These are phyloP conservation scores for Mimumesa dahlbomi DNA, from an alignment of 2,888 invertebrate species.

Conservation along the genomic window DNA sequence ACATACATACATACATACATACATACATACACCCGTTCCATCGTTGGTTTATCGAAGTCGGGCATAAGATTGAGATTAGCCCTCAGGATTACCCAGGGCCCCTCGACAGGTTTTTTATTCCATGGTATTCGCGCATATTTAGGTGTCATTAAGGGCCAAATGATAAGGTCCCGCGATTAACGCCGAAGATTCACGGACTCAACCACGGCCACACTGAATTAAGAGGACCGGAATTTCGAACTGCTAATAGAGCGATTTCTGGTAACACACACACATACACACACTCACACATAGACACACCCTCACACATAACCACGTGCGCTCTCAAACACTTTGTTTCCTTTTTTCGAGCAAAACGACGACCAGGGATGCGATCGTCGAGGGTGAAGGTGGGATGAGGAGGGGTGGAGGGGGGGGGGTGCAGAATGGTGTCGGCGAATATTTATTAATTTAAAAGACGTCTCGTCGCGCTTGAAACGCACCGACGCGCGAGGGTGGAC, in stretches of 20 bases:
- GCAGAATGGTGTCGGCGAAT: constrained; percentile 43
- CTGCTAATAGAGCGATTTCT: constrained; percentile 63
- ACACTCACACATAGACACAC: too few species aligned
- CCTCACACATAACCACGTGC: too few species aligned
- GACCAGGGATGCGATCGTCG: not conserved
- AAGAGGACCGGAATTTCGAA: constrained; percentile 47
- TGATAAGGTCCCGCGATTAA: constrained; percentile 57
- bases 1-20: constrained; percentile 1
- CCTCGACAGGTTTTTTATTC: too few species aligned
- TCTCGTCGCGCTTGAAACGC: constrained; percentile 43
- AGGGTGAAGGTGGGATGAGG: not conserved
- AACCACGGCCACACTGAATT: constrained; percentile 43
- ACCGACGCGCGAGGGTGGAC: constrained; percentile 47
- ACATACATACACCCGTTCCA: constrained; percentile 2
- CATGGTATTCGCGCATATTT: constrained; percentile 43
- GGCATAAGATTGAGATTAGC: too few species aligned
- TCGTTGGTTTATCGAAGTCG: too few species aligned
- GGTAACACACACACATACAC: constrained; percentile 3
- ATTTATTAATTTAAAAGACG: constrained; percentile 65
- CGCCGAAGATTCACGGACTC: constrained; percentile 37
- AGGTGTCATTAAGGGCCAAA: constrained; percentile 50
- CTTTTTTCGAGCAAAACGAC: too few species aligned
- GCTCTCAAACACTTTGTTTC: too few species aligned
- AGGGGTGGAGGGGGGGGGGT: not conserved
- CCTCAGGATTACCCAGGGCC: too few species aligned